Evolutionary conservation across 2,113 vertebrate genomes (phyloP), one percentile per base, ranked within the genome.

Genomic region (Struthio camelus): DNA sequence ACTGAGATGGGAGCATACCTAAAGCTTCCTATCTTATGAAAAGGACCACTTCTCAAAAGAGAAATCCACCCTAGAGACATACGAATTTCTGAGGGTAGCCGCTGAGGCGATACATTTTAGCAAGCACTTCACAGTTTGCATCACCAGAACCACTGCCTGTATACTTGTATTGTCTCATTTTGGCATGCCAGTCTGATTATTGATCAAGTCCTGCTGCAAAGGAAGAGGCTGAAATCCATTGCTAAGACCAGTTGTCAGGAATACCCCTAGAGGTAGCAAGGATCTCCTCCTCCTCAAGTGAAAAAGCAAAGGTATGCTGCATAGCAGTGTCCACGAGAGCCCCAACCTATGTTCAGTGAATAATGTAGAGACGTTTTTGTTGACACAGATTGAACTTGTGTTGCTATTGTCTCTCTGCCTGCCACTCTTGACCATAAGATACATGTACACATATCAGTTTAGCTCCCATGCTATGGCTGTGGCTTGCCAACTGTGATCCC

Each of bases 1-100:
- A 87, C 87, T 95, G 91, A 95, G 94, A 94, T 91, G 89, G 53
- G 23, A 93, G 91, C 67, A 44, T 66, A 53, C 53, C 76, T 87
- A 95, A 95, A 85, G 75, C 92, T 90, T 96, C 85, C 80, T 87
- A 89, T 46, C 70, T 81, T 90, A 48, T 82, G 69, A 88, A 94
- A 92, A 80, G 50, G 80, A 87, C 51, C n/a, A 56, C 86, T 91
- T 90, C 88, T 93, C 48, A 78, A 76, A 91, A 88, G 84, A 73
- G 69, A 79, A 92, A 73, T 79, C 85, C 66, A 76, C 51, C 19
- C 80, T 72, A 28, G 75, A 84, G 86, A 77, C 17, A 42, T 28
- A 1, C 30, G 80, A 85, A 94, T 94, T 91, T 94, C 77, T 78
- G 77, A 94, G 70, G 70, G 70, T 51, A 95, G 91, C 44, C 61